Base-by-base conservation (phyloP, 2,113 vertebrate species). In the Cyprinodon variegatus region DNA sequence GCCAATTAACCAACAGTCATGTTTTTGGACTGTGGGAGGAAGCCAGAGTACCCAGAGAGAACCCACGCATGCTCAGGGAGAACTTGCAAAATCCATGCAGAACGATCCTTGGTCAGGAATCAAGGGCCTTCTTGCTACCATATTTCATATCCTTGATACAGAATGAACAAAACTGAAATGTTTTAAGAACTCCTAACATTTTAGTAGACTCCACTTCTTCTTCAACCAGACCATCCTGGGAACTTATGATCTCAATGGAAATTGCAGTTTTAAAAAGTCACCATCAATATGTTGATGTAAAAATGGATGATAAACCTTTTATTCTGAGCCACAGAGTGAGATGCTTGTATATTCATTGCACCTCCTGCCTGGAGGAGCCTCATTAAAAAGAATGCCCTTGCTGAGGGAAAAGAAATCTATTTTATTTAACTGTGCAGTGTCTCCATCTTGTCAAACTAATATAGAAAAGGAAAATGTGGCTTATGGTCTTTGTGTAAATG, bases 241-340 rank as follows among this genome's bases (percentile, higher is more conserved):
- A 22, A 48, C 77, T 22, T 53, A 37, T 13, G 70, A 43, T 68
- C 70, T 78, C 70, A 78, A 39, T 46, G 60, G 48, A 46, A 61
- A 59, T 74, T 74, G 38, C 74, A 67, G 67, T 74, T 50, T 64
- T 68, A 40, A 65, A 7, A 14, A 65, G 57, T 45, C 14, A 11
- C 17, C 65, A 79, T 74, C 68, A 76, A 79, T 83, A 79, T 86
- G 62, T 79, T 70, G 61, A 86, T 62, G 72, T 67, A 70, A 57
- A 13, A 53, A n/a, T 53, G 63, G 0, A 15, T 69, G 76, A 70
- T 41, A 71, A 61, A 77, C 66, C 11, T 68, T 77, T 77, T 3
- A 77, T 79, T 86, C 61, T 39, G 53, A 46, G 61, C 37, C 53
- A 65, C 53, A 11, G 72, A 72, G 36, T 29, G 29, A 83, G 29